Percentiles rank a stretch among this genome's conserved stretches.
Conservation (phyloP, 2,797 vertebrate species). For the Mormyrus proboscirostris region DNA sequence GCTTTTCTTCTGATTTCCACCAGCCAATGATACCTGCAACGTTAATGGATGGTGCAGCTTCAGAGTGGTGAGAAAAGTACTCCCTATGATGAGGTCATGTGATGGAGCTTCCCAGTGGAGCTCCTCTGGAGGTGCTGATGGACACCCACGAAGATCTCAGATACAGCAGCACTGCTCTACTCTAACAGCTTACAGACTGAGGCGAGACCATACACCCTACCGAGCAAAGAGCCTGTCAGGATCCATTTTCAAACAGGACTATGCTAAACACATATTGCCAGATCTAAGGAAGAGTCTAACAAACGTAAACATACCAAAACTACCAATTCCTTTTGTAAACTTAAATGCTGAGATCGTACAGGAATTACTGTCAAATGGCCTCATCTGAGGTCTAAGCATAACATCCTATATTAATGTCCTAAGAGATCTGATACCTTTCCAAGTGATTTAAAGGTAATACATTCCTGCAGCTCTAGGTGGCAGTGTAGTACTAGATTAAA, state of each 20-base stretch:
- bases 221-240: neutral
- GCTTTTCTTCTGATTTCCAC: conserved; percentile 70
- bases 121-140: neutral
- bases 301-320: neutral
- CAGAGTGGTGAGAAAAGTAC: neutral
- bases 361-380: neutral
- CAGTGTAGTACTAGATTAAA: neutral
- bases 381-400: neutral
- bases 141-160: neutral
- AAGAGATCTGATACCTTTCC: neutral
- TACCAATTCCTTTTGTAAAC: neutral
- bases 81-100: neutral
- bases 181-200: neutral
- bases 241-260: neutral
- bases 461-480: conserved; percentile 2
- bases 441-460: neutral
- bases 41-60: conserved; percentile 19
- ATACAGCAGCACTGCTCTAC: neutral
- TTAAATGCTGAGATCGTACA: neutral
- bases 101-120: neutral
- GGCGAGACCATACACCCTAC: neutral
- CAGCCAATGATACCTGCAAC: conserved; percentile 59
- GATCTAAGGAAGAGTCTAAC: neutral
- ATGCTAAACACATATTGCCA: neutral
- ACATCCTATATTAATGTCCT: neutral